Evolutionary conservation across 2,113 vertebrate genomes (phyloP), one percentile per base, ranked within the genome.

Genomic region (Mus pahari): DNA sequence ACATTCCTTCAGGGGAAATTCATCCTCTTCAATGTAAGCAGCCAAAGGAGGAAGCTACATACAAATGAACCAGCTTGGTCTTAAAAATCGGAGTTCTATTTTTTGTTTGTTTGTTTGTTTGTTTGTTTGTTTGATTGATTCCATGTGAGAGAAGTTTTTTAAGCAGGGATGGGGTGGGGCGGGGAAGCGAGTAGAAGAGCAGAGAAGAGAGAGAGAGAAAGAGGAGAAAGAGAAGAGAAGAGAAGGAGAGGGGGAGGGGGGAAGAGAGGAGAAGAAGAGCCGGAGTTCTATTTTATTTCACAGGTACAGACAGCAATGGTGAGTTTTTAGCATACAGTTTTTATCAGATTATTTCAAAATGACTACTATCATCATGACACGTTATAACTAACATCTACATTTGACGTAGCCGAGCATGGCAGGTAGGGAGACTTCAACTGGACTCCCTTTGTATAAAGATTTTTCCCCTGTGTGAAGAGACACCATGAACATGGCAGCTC

Each of bases 371-470:
- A 5, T 89, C 24, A 78, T 78, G 9, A 60, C 3, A 77, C 39
- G 86, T 89, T 78, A 48, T 94, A 53, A 86, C 68, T 96, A 74
- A 90, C 28, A 53, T 90, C 73, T 79, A 78, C 48, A 33, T 73
- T 87, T 84, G 90, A 88, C 24, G 70, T 28, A 78, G 22, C 70
- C 68, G 39, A 68, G 17, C 5, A 5, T 28, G 50, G 50, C 42
- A 89, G 62, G 58, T 50, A 17, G 11, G 39, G 36, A 74, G 26
- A 36, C 16, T 88, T 24, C 60, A 9, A 3, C 42, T 33, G 16
- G 20, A 45, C 39, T 91, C 55, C 10, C 53, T 42, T 2, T 0
- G 0, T 13, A 8, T 2, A 86, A 50, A 77, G 5, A 28, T 84
- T 12, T 12, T 84, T 1, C 66, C 66, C 12, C 91, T 31, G 64